A percentile compares a stretch with the other conserved stretches of the same genome.
phyloP scores from a whole-genome alignment of 2,888 invertebrate species.

The Eucriotettix oculatus region DNA sequence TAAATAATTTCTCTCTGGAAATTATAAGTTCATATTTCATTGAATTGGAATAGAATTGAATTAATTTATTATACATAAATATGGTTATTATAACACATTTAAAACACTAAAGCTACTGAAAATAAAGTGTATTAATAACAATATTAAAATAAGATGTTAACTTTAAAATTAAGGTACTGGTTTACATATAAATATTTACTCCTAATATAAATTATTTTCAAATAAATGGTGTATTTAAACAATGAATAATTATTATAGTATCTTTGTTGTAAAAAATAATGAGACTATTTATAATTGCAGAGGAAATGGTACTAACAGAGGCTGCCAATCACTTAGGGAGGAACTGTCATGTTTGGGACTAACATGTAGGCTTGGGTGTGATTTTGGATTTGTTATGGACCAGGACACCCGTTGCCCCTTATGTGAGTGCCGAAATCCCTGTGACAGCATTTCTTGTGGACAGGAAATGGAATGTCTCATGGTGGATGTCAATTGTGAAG shows the following conservation, averaged over 20 bases:
- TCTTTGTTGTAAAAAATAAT: too few relatives aligned
- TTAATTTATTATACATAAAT: too few relatives aligned
- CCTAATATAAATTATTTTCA: too few relatives aligned
- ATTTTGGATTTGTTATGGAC: constrained; percentile 63
- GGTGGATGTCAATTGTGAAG: constrained; percentile 71
- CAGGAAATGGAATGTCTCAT: constrained; percentile 57
- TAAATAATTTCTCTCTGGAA: too few relatives aligned
- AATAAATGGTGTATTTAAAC: too few relatives aligned
- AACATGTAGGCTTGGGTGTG: constrained; percentile 69
- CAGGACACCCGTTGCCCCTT: constrained; percentile 53
- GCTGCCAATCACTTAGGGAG: constrained; percentile 30
- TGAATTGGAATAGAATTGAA: too few relatives aligned
- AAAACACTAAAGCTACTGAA: too few relatives aligned
- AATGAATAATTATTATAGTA: too few relatives aligned
- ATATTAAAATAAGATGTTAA: too few relatives aligned
- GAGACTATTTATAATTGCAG: background rate
- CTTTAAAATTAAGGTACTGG: background rate
- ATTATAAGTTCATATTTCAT: too few relatives aligned
- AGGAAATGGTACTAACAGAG: background rate
- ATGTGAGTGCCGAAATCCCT: constrained; percentile 69
- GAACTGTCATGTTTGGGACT: constrained; percentile 49
- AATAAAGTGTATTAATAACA: too few relatives aligned
- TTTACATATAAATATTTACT: background rate
- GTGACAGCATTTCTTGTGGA: constrained; percentile 46
- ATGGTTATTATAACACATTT: too few relatives aligned